These are phyloP conservation scores for Sebastes nivosus DNA, from an alignment of 2,797 vertebrate species.

Conservation along the genomic window DNA sequence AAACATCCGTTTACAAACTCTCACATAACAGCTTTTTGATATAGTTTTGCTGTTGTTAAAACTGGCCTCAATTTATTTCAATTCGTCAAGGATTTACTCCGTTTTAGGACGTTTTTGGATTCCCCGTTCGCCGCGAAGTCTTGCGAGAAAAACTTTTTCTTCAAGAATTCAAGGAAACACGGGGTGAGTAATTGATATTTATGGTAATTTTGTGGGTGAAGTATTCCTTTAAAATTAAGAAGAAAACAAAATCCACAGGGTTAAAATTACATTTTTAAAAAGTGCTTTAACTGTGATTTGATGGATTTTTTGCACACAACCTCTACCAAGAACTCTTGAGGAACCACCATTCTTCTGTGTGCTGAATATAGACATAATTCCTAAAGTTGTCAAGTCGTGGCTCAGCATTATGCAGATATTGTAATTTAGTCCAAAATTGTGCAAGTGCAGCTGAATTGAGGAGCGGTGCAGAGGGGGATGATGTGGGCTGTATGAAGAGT, in stretches of 20 bases:
- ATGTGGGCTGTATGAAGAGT: not conserved
- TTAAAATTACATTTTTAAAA: not conserved
- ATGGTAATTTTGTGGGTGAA: not conserved
- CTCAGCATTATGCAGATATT: conserved; percentile 64
- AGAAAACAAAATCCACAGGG: not conserved
- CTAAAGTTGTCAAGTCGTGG: conserved; percentile 37
- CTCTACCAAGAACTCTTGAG: conserved; percentile 33
- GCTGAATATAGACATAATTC: conserved; percentile 29
- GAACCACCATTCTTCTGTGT: conserved; percentile 7
- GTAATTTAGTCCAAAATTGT: conserved; percentile 39
- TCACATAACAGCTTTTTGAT: not conserved
- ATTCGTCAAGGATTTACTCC: not conserved
- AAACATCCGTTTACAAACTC: not conserved
- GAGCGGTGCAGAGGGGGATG: conserved; percentile 19
- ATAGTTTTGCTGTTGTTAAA: too few species aligned
- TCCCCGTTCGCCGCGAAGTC: too few species aligned
- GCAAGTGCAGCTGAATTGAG: conserved; percentile 54
- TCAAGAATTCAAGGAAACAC: not conserved
- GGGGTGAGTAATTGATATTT: too few species aligned
- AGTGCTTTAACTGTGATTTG: not conserved
- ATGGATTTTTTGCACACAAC: not conserved
- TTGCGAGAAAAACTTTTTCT: not conserved
- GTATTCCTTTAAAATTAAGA: not conserved
- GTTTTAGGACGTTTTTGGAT: not conserved
- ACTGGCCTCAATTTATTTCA: not conserved